A percentile compares a stretch with the other conserved stretches of the same genome.
Conservation (phyloP, 2,888 invertebrate genomes). For the Bugulina stolonifera region DNA sequence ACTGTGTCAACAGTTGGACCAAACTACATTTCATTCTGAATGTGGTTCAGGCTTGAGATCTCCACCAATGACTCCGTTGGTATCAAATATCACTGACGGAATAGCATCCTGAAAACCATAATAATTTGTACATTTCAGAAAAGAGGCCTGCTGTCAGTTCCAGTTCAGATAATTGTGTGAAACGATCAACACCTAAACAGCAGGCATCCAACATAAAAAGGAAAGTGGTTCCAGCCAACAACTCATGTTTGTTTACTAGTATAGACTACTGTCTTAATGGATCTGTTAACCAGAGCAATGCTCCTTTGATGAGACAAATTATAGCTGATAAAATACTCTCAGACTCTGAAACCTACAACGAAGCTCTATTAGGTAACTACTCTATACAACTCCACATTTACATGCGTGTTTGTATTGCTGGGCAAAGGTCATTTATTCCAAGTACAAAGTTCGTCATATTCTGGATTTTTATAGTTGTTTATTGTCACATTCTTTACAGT, state of each 20-base stretch:
- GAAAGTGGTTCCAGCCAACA: conserved; percentile 88
- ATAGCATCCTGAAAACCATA: too few species aligned
- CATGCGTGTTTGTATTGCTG: too few species aligned
- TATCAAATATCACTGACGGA: too few species aligned
- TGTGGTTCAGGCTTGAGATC: too few species aligned
- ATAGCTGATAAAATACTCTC: conserved; percentile 76
- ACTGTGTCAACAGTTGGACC: too few species aligned
- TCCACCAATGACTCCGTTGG: too few species aligned
- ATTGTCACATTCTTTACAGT: too few species aligned
- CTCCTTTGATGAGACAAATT: conserved; percentile 73
- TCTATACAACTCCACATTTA: too few species aligned
- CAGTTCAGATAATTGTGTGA: neutral
- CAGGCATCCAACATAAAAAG: conserved; percentile 61
- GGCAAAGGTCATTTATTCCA: too few species aligned
- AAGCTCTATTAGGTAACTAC: conserved; percentile 69
- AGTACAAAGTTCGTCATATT: too few species aligned
- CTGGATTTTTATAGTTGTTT: too few species aligned
- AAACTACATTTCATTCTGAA: too few species aligned
- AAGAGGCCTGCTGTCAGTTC: neutral
- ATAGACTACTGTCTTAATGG: conserved; percentile 61
- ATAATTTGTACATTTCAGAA: neutral
- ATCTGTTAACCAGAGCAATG: conserved; percentile 67
- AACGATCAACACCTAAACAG: neutral
- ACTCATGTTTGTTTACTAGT: conserved; percentile 91
- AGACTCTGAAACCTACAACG: conserved; percentile 72